Percentiles rank a stretch among this genome's conserved stretches.
Evolutionary conservation across 1,140 invertebrate genomes (phyloP).

Genomic region (Eupeodes corollae): DNA sequence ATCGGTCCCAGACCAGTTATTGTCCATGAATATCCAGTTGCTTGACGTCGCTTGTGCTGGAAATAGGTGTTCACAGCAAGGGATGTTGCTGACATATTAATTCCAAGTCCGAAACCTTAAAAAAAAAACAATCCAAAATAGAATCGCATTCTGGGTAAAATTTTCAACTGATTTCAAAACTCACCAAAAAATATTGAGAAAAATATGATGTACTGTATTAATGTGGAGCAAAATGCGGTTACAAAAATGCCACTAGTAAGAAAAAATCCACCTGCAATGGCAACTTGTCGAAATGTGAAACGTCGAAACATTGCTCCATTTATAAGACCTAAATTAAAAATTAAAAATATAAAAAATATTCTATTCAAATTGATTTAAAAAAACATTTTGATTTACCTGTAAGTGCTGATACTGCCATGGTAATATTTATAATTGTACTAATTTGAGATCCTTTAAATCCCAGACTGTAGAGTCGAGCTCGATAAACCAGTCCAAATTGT

Average conservation of each 20-base stretch:
- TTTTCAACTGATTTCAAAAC: constrained; percentile 3
- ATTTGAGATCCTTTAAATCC: constrained; percentile 44
- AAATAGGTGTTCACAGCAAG: constrained; percentile 50
- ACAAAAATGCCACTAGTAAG: constrained; percentile 40
- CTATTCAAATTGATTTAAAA: constrained; percentile 30
- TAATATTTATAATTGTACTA: constrained; percentile 48
- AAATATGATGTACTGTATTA: constrained; percentile 43
- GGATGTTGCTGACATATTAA: constrained; percentile 46
- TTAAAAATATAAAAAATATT: neutral
- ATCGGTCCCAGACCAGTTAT: constrained; percentile 48
- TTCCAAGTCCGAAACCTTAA: constrained; percentile 43
- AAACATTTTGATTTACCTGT: constrained; percentile 47
- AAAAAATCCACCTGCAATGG: constrained; percentile 41
- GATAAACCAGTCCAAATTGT: constrained; percentile 48
- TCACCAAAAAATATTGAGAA: constrained; percentile 44
- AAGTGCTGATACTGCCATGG: constrained; percentile 44
- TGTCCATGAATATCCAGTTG: constrained; percentile 47
- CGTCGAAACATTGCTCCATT: constrained; percentile 48
- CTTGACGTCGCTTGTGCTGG: constrained; percentile 43
- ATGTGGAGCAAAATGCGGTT: constrained; percentile 41
- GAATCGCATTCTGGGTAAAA: no score
- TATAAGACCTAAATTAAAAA: constrained; percentile 41
- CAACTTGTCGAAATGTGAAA: constrained; percentile 46
- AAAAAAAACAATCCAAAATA: neutral
- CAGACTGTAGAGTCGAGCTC: constrained; percentile 41